phyloP scores from a whole-genome alignment of 2,888 invertebrate species.

The Melangyna quadrimaculata region DNA sequence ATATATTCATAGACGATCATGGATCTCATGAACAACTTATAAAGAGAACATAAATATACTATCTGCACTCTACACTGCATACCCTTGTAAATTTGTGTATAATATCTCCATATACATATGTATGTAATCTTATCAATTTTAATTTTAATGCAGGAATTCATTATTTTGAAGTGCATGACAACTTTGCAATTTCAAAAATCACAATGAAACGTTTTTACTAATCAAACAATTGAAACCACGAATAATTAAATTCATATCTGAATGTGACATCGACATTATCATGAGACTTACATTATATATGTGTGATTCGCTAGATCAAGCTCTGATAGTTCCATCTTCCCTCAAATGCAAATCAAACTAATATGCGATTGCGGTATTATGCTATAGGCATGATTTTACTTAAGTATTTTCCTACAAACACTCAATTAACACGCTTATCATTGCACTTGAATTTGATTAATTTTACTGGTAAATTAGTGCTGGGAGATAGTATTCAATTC shows the following conservation, averaged over 20 bases:
- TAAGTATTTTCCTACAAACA: not conserved
- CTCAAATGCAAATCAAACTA: not conserved
- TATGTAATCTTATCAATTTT: too few species aligned
- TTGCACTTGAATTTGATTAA: slow-evolving; percentile 2
- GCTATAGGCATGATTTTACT: not conserved
- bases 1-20: too few species aligned
- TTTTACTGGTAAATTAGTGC: not conserved
- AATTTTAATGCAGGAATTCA: not conserved
- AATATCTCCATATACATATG: too few species aligned
- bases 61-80: too few species aligned
- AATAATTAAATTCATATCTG: not conserved
- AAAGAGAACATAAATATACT: too few species aligned
- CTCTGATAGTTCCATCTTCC: not conserved
- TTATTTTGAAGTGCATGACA: not conserved
- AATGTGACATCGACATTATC: not conserved
- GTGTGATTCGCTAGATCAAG: not conserved
- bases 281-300: not conserved
- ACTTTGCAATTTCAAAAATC: not conserved
- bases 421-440: not conserved
- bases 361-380: not conserved
- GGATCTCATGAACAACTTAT: too few species aligned
- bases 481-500: not conserved
- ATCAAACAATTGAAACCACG: not conserved
- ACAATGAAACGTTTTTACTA: not conserved
- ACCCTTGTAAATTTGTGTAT: too few species aligned